phyloP scores from a whole-genome alignment of 2,113 vertebrate species.

The Anoura caudifer region DNA sequence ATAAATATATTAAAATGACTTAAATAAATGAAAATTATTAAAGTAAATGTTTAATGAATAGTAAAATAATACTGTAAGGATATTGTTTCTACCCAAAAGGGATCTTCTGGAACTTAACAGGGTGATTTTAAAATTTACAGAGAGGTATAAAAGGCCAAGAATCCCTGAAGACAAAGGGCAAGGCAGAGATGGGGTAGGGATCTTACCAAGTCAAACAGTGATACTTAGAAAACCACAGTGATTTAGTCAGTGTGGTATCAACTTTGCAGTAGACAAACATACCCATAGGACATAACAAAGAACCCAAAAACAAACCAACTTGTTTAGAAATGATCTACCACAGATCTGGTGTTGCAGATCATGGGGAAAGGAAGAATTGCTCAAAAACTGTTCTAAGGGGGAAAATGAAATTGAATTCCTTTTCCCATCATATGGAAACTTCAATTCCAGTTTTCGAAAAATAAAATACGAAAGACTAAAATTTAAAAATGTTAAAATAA shows the following conservation, averaged over 20 bases:
- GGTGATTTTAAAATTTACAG: no score
- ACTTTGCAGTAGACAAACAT: not conserved
- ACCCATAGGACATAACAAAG: not conserved
- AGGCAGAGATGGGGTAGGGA: no score
- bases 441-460: not conserved
- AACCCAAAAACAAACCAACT: no score
- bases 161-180: no score
- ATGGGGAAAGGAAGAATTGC: not conserved
- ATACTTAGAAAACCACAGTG: not conserved
- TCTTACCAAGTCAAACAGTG: not conserved
- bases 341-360: not conserved
- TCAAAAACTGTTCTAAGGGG: not conserved
- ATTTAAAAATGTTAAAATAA: not conserved
- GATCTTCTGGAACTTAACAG: no score
- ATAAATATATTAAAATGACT: slow-evolving; percentile 23
- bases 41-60: slow-evolving; percentile 8
- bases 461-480: not conserved
- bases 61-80: not conserved
- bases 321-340: not conserved
- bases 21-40: slow-evolving; percentile 13
- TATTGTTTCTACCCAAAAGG: no score
- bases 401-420: not conserved
- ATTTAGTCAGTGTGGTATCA: not conserved
- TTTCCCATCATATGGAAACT: not conserved
- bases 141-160: no score